These are phyloP conservation scores for Drosophila prosaltans DNA, from an alignment of 1,140 invertebrate genomes.

Conservation along the genomic window DNA sequence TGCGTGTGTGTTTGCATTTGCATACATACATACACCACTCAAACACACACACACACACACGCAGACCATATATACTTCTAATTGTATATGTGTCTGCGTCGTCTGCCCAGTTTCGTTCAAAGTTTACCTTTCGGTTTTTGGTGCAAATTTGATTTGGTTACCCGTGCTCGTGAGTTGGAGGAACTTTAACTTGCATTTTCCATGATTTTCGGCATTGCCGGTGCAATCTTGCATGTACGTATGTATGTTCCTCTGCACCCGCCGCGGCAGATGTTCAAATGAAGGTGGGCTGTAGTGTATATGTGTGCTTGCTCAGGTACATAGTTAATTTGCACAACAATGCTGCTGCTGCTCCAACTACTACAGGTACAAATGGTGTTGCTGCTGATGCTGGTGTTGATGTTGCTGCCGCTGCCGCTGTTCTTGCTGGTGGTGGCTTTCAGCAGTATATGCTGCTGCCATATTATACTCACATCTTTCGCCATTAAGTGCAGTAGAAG, in stretches of 20 bases:
- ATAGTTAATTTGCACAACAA: conserved; percentile 72
- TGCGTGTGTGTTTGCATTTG: conserved; percentile 42
- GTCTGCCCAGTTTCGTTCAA: conserved; percentile 61
- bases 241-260: background rate
- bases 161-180: conserved; percentile 29
- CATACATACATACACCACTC: conserved; percentile 4
- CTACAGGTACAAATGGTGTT: conserved; percentile 20
- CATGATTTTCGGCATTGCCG: conserved; percentile 45
- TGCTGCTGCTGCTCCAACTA: conserved; percentile 40
- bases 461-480: conserved; percentile 50
- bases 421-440: background rate
- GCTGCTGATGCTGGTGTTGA: conserved; percentile 28
- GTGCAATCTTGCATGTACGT: conserved; percentile 11
- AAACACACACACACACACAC: background rate
- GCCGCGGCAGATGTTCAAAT: background rate
- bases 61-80: background rate
- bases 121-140: conserved; percentile 79
- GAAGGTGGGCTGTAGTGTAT: conserved; percentile 9
- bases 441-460: conserved; percentile 7
- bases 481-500: conserved; percentile 71
- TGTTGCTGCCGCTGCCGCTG: conserved; percentile 27
- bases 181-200: conserved; percentile 67
- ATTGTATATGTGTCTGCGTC: conserved; percentile 18
- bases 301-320: conserved; percentile 26
- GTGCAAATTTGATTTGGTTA: conserved; percentile 77